A percentile compares a stretch with the other conserved stretches of the same genome.
Conservation (phyloP, 2,888 invertebrate species). For the Yponomeuta plumbellus region DNA sequence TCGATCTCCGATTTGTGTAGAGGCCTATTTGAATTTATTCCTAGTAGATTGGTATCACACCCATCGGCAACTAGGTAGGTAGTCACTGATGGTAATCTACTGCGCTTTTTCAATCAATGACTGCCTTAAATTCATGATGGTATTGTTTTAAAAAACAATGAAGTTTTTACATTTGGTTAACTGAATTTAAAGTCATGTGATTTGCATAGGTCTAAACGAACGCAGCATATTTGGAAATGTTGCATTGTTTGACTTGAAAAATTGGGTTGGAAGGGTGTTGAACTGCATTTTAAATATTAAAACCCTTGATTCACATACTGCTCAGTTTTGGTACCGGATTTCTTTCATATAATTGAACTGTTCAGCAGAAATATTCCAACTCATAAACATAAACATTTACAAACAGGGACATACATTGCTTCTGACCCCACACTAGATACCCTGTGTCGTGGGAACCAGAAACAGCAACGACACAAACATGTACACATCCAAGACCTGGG, state of each 20-base stretch:
- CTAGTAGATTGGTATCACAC: not conserved
- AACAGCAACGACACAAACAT: no score
- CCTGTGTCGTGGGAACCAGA: no score
- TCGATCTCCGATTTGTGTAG: not conserved
- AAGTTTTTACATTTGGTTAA: constrained; percentile 15
- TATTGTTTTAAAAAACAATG: constrained; percentile 11
- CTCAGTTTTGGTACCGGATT: no score
- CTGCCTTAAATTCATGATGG: not conserved
- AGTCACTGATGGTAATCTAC: not conserved
- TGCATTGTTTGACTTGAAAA: not conserved
- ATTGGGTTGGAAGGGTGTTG: not conserved
- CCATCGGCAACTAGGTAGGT: not conserved
- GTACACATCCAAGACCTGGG: no score
- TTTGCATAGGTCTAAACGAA: constrained; percentile 4
- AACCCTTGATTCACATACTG: not conserved
- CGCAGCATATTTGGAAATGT: not conserved
- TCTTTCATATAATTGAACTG: no score
- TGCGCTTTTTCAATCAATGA: not conserved
- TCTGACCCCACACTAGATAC: no score
- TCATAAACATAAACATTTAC: no score
- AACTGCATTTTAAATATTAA: not conserved
- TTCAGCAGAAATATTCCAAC: no score
- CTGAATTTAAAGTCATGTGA: not conserved
- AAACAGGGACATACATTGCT: no score
- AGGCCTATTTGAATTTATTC: not conserved